Evolutionary conservation across 2,888 invertebrate genomes (phyloP).

Genomic region (Pammene fasciana): DNA sequence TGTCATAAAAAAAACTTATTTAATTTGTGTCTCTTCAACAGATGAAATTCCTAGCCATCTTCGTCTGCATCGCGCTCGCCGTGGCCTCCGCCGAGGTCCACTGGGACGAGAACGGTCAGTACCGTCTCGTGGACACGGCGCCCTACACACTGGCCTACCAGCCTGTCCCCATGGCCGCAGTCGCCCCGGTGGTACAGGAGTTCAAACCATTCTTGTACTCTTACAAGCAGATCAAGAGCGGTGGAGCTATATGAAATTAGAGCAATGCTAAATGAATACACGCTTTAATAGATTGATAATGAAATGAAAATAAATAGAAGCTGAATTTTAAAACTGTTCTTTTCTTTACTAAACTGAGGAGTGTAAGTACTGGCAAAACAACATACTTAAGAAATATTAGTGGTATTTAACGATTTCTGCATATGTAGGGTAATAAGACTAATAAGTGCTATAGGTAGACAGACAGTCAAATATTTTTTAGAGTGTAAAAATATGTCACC

Average conservation of each 20-base stretch:
- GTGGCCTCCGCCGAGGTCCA: slow-evolving; percentile 44
- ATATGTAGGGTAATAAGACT: too few relatives aligned
- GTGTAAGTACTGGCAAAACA: too few relatives aligned
- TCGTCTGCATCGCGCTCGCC: slow-evolving; percentile 43
- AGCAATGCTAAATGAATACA: too few relatives aligned
- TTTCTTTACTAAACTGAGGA: too few relatives aligned
- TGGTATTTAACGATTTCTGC: too few relatives aligned
- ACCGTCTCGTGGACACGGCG: slow-evolving; percentile 42
- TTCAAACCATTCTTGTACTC: slow-evolving; percentile 2
- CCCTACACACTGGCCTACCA: slow-evolving; percentile 1
- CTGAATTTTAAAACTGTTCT: not conserved
- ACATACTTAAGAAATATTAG: too few relatives aligned
- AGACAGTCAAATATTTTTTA: too few relatives aligned
- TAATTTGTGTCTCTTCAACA: slow-evolving; percentile 36
- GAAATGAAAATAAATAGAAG: not conserved
- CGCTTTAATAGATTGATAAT: not conserved
- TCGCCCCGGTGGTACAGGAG: not conserved
- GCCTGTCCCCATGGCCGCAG: not conserved
- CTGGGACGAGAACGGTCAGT: slow-evolving; percentile 49
- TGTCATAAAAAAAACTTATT: too few relatives aligned
- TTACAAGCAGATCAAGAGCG: slow-evolving; percentile 5
- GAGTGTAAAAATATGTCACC: too few relatives aligned
- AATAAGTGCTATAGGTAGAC: too few relatives aligned
- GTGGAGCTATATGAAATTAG: not conserved
- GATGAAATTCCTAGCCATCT: slow-evolving; percentile 51